phyloP scores from a whole-genome alignment of 30 jellyfish, hydroid and myxozoan species.

The Aurelia sp. region DNA sequence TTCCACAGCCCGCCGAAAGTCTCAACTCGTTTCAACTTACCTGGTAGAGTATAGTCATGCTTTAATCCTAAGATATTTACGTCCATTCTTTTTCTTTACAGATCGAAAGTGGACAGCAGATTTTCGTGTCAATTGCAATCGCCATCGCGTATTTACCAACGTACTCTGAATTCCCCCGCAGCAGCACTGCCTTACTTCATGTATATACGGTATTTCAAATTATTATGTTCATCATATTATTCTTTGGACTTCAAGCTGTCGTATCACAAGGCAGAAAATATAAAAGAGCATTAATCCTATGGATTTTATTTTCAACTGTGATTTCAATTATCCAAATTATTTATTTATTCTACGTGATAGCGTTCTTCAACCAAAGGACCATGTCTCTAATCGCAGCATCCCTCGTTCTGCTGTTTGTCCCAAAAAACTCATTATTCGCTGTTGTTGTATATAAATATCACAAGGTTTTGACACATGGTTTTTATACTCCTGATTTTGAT shows the following conservation, averaged over 20 bases:
- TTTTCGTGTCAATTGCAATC: constrained; percentile 53
- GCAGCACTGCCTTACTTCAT: constrained; percentile 46
- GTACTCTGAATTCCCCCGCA: constrained; percentile 44
- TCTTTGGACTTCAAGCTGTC: constrained; percentile 61
- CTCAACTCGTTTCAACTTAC: too few relatives aligned
- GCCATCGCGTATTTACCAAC: constrained; percentile 20
- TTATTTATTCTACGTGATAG: constrained; percentile 56
- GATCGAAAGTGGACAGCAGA: constrained; percentile 80
- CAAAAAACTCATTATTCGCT: constrained; percentile 61
- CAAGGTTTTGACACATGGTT: constrained; percentile 33
- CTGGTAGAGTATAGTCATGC: too few relatives aligned
- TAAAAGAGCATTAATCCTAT: constrained; percentile 18
- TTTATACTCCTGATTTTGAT: constrained; percentile 55
- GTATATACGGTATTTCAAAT: constrained; percentile 55
- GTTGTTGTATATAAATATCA: constrained; percentile 41
- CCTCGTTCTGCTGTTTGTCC: constrained; percentile 59
- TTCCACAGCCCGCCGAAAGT: too few relatives aligned
- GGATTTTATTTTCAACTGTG: constrained; percentile 33
- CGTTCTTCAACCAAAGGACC: constrained; percentile 55
- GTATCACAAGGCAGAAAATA: constrained; percentile 67
- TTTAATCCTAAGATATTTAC: too few relatives aligned
- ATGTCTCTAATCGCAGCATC: constrained; percentile 49
- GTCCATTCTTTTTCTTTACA: neutral
- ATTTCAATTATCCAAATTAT: constrained; percentile 46
- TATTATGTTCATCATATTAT: constrained; percentile 11